Base-by-base conservation (phyloP, 2,888 invertebrate species). In the Ernsta delagoae region DNA sequence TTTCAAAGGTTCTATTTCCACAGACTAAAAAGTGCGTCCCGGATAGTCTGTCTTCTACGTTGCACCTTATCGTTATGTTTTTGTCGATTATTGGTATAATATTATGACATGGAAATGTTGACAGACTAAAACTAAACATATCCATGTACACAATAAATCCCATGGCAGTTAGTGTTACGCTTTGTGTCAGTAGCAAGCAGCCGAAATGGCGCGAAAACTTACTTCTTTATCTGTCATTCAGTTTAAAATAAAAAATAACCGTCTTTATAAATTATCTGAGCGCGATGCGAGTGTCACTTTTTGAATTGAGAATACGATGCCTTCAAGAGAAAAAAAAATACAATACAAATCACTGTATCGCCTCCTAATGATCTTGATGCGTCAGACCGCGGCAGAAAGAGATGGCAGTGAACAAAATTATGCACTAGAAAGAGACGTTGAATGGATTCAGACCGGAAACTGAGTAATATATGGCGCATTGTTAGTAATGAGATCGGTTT, bases 401-500 rank as follows among this genome's bases (percentile, higher is more conserved):
- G 88, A 89, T 16, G 67, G 70, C 8, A 5, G n/a, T 11, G 41
- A 54, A 9, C 8, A 11, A 5, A 65, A 16, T 11, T 61, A 65
- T 57, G 80, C 60, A 34, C 31, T 53, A 71, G 81, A 88, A 71
- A 43, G 85, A 72, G 86, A 84, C 16, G 71, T 70, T 63, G 70
- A 72, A 77, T 81, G 81, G 83, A 84, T 87, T 83, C 86, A 84
- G 87, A 86, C 92, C 91, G 92, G 92, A 92, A 92, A 90, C 87
- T 79, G 81, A 68, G 86, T 92, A 92, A 92, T 91, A 90, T 92
- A 92, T 92, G 91, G 89, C 77, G 88, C 89, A 92, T 92, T 92
- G 92, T 92, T 92, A 86, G 89, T 92, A 92, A 92, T 88, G 92
- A 92, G 92, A 87, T 88, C 88, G 84, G 89, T 85, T 88, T 88